Percentiles rank a stretch among this genome's conserved stretches.
Conservation (phyloP, 2,888 invertebrate species). For the Odontocerum albicorne region DNA sequence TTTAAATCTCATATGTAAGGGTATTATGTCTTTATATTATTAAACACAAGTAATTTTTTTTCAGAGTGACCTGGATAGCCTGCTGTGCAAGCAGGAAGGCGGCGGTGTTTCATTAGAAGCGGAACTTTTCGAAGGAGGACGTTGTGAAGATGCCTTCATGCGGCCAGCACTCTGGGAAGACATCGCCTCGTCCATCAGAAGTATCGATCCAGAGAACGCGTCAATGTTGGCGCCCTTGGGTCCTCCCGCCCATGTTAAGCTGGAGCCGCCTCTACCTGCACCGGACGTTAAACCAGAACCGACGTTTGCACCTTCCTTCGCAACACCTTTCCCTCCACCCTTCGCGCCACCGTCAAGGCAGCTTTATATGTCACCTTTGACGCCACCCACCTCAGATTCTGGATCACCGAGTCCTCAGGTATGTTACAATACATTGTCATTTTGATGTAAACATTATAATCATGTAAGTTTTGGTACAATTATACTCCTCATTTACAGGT, state of each 20-base stretch:
- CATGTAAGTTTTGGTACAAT: too few species aligned
- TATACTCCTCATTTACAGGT: too few species aligned
- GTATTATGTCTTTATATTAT: too few species aligned
- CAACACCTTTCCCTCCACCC: constrained; percentile 47
- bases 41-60: too few species aligned
- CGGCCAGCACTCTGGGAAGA: constrained; percentile 91
- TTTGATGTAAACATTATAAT: too few species aligned
- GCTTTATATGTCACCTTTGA: constrained; percentile 81
- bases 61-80: constrained; percentile 78
- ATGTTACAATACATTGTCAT: too few species aligned
- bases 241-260: constrained; percentile 67
- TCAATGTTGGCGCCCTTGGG: constrained; percentile 76
- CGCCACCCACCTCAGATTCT: constrained; percentile 87
- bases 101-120: constrained; percentile 63
- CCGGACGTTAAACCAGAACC: constrained; percentile 41
- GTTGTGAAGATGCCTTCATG: constrained; percentile 82
- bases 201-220: constrained; percentile 88
- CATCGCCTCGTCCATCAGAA: constrained; percentile 87
- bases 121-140: constrained; percentile 59
- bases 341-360: constrained; percentile 48
- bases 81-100: constrained; percentile 74
- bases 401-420: constrained; percentile 75
- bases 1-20: too few species aligned
- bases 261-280: constrained; percentile 63
- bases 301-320: constrained; percentile 4